A percentile compares a stretch with the other conserved stretches of the same genome.
phyloP scores from a whole-genome alignment of 2,888 invertebrate species.

The Asteroscopus sphinx region DNA sequence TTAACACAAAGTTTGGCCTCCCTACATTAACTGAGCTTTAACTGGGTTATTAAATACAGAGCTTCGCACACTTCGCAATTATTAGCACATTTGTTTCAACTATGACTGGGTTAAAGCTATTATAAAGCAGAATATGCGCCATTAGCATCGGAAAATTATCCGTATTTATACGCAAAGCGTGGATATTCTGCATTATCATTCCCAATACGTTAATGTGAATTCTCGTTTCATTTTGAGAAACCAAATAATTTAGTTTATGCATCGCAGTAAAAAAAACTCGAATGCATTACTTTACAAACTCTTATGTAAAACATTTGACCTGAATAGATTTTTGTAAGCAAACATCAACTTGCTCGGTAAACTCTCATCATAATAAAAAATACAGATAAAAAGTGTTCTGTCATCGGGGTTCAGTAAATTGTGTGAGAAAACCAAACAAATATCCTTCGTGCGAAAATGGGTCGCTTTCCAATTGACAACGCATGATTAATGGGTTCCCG shows the following conservation, averaged over 20 bases:
- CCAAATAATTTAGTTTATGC: slow-evolving; percentile 58
- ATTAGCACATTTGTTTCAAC: slow-evolving; percentile 49
- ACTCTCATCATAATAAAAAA: slow-evolving; percentile 48
- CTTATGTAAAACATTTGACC: slow-evolving; percentile 10
- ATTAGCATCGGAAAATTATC: slow-evolving; percentile 55
- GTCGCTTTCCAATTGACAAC: slow-evolving; percentile 83
- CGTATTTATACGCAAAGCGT: slow-evolving; percentile 58
- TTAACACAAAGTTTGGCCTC: slow-evolving; percentile 14
- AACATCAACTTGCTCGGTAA: slow-evolving; percentile 53
- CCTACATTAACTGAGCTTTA: slow-evolving; percentile 14
- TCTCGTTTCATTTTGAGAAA: slow-evolving; percentile 63
- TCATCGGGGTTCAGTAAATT: slow-evolving; percentile 70
- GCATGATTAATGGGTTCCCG: slow-evolving; percentile 77
- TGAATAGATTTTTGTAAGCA: slow-evolving; percentile 27
- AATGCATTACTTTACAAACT: background rate
- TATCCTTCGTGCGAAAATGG: slow-evolving; percentile 73
- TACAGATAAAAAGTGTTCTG: slow-evolving; percentile 61
- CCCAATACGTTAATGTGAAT: slow-evolving; percentile 63
- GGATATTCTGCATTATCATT: slow-evolving; percentile 56
- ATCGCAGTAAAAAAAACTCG: background rate
- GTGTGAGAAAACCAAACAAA: slow-evolving; percentile 73
- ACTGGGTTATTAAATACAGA: slow-evolving; percentile 31
- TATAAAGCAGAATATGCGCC: slow-evolving; percentile 40
- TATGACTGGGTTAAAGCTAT: slow-evolving; percentile 44
- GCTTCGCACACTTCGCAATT: slow-evolving; percentile 27